Base-by-base conservation (phyloP, 2,797 vertebrate genomes). In the Danio jaintianensis region DNA sequence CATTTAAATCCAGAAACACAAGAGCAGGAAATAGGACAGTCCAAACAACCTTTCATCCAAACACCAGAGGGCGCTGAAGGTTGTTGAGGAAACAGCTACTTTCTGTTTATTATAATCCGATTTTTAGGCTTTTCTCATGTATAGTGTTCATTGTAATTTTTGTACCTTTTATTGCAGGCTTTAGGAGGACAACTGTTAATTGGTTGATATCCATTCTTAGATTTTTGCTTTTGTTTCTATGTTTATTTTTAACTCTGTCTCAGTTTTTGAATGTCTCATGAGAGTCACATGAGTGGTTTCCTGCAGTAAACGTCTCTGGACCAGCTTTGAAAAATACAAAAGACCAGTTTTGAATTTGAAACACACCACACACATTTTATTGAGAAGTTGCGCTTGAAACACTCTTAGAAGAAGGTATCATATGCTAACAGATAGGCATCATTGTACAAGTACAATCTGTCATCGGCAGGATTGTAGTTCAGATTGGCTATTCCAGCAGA, bases 361-460 rank as follows among this genome's bases (percentile, higher is more conserved):
- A 66, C 52, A 62, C 75, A 62, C 8, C 12, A 43, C 4, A 40
- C 29, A 12, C 7, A 45, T 50, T 68, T 79, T 71, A 71, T 79
- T 69, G n/a, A 2, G 22, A 22, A 9, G 6, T 10, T 38, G 20
- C 4, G 0, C 18, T 47, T 38, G 4, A 58, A 64, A 58, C 12
- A 22, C 42, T 9, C 43, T 88, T 42, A 88, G 84, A 90, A 93
- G 29, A n/a, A 4, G 0, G 78, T 80, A 58, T 92, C 52, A 75
- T 92, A 94, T 20, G 92, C 88, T 40, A 94, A 85, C 0, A 94
- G 88, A 45, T 94, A 93, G 0, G 82, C 92, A 7, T 93, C 89
- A 0, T 93, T 94, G 85, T 89, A 93, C 92, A 93, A 88, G 81
- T 93, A 94, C 74, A 94, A 69, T 75, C 74, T 85, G 48, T 3